Evolutionary conservation across 2,797 vertebrate species (phyloP).

Genomic region (Malacoctenus gilli): DNA sequence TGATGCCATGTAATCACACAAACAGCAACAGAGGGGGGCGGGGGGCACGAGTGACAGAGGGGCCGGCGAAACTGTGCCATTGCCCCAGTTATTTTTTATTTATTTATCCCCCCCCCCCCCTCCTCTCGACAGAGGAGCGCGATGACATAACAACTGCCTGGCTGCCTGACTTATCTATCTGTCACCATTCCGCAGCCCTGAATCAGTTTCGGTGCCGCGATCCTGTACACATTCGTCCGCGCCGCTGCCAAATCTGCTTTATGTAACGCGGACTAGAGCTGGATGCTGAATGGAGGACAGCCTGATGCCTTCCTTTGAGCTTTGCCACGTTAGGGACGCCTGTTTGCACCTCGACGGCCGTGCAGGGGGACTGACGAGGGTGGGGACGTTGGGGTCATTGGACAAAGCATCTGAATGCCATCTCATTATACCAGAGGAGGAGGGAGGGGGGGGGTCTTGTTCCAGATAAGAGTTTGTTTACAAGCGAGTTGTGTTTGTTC

Average conservation of each 20-base stretch:
- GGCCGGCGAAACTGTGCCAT: slow-evolving; percentile 67
- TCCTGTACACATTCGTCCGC: slow-evolving; percentile 53
- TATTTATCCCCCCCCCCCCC: too few species aligned
- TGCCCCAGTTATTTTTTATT: slow-evolving; percentile 76
- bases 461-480: too few species aligned
- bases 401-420: too few species aligned
- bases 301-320: neutral
- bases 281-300: slow-evolving; percentile 29
- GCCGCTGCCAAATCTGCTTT: slow-evolving; percentile 59
- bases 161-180: slow-evolving; percentile 58
- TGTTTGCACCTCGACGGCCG: slow-evolving; percentile 9
- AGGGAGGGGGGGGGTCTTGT: too few species aligned
- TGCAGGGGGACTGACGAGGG: too few species aligned
- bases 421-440: too few species aligned
- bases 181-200: slow-evolving; percentile 52
- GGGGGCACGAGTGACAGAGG: slow-evolving; percentile 28
- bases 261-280: slow-evolving; percentile 57
- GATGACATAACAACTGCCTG: slow-evolving; percentile 74
- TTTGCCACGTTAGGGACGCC: slow-evolving; percentile 19
- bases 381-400: too few species aligned
- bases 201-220: slow-evolving; percentile 54
- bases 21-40: slow-evolving; percentile 24
- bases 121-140: slow-evolving; percentile 62
- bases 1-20: slow-evolving; percentile 27
- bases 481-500: too few species aligned